phyloP scores from a whole-genome alignment of 2,888 invertebrate species.

The Taphrorychus bicolor region DNA sequence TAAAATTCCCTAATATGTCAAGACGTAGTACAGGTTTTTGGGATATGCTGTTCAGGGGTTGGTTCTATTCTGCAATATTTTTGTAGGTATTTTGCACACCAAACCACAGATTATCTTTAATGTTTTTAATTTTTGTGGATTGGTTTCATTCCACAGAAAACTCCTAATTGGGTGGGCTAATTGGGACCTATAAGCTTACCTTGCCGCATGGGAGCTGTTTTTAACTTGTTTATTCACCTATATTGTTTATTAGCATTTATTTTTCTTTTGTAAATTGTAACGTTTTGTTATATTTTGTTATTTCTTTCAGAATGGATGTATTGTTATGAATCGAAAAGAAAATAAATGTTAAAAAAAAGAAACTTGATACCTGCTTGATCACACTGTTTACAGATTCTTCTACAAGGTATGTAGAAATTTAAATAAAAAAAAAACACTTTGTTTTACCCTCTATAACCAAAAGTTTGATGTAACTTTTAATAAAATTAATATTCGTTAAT shows the following conservation, averaged over 20 bases:
- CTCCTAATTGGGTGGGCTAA: no score
- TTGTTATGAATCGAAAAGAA: constrained; percentile 1
- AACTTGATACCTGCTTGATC: not conserved
- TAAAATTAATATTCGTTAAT: not conserved
- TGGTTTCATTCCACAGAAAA: no score
- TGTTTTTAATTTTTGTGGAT: no score
- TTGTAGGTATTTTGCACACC: no score
- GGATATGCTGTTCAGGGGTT: no score
- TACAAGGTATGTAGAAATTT: not conserved
- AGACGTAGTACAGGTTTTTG: no score
- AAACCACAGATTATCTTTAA: no score
- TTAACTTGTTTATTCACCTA: not conserved
- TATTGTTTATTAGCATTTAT: not conserved
- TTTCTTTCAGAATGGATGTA: not conserved
- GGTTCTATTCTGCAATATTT: no score
- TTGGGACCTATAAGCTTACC: not conserved
- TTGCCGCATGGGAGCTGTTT: constrained; percentile 1
- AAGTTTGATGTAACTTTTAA: not conserved
- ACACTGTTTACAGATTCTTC: not conserved
- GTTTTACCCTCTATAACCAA: not conserved
- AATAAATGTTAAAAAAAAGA: not conserved
- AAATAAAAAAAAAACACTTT: not conserved
- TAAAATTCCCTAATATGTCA: no score
- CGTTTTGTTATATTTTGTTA: not conserved
- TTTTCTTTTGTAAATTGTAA: not conserved